These are phyloP conservation scores for Andrena hattorfiana DNA, from an alignment of 2,888 invertebrate genomes.

Conservation along the genomic window DNA sequence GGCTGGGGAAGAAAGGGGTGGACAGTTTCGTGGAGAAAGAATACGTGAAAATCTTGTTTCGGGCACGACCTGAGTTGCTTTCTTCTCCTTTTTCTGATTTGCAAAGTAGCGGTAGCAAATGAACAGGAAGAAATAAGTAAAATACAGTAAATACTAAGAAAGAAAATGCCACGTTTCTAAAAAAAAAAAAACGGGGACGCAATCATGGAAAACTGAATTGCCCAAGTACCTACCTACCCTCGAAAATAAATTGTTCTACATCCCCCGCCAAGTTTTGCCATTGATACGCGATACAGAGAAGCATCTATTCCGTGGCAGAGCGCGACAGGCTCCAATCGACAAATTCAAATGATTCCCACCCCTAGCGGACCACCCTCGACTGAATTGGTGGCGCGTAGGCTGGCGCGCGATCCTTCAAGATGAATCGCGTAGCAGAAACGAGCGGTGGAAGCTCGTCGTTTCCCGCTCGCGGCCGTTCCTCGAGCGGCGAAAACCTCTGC, in stretches of 20 bases:
- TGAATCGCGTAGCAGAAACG: conserved; percentile 27
- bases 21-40: conserved; percentile 10
- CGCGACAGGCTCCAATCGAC: background rate
- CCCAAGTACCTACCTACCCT: background rate
- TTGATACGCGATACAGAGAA: background rate
- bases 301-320: background rate
- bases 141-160: conserved; percentile 5
- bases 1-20: background rate
- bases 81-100: conserved; percentile 25
- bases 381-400: background rate
- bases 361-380: background rate
- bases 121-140: conserved; percentile 33
- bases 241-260: too few species aligned
- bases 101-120: background rate
- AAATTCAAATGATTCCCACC: conserved; percentile 4
- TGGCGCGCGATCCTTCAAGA: conserved; percentile 25
- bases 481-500: conserved; percentile 56
- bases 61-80: conserved; percentile 13
- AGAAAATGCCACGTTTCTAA: background rate
- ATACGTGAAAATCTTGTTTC: conserved; percentile 38
- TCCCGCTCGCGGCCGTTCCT: conserved; percentile 29
- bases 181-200: background rate
- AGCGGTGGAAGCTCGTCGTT: background rate
- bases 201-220: background rate
- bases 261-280: background rate